Percentiles rank a stretch among this genome's conserved stretches.
phyloP scores from a whole-genome alignment of 2,888 invertebrate species.

The Scrobipalpa atriplicella region DNA sequence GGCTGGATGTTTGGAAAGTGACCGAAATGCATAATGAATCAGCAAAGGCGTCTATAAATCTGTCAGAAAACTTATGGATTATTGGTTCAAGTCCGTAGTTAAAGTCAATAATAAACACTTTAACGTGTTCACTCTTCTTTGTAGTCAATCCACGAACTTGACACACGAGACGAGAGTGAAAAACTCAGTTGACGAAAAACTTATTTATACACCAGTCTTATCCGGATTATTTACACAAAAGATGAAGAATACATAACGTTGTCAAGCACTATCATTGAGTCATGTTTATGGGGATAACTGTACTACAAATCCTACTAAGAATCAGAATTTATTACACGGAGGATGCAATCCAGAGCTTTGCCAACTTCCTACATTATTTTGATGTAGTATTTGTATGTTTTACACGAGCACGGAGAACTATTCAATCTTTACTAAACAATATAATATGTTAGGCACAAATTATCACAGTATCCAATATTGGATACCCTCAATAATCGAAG shows the following conservation, averaged over 20 bases:
- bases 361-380: conserved; percentile 34
- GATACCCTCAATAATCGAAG: neutral
- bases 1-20: neutral
- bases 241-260: conserved; percentile 18
- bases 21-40: no score
- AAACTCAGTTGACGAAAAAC: neutral
- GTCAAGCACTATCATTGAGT: conserved; percentile 17
- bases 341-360: conserved; percentile 26
- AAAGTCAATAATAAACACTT: no score
- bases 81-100: no score
- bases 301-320: conserved; percentile 26
- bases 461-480: neutral
- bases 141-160: no score
- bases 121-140: no score
- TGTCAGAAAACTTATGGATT: no score
- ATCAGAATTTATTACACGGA: conserved; percentile 29
- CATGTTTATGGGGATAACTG: conserved; percentile 25
- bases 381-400: conserved; percentile 22
- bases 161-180: no score
- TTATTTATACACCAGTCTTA: neutral
- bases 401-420: neutral
- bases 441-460: neutral
- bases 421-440: neutral
- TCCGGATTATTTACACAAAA: conserved; percentile 21
- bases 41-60: no score